A percentile compares a stretch with the other conserved stretches of the same genome.
These are phyloP conservation scores for Psittacula echo DNA, from an alignment of 2,797 vertebrate genomes.

Conservation along the genomic window DNA sequence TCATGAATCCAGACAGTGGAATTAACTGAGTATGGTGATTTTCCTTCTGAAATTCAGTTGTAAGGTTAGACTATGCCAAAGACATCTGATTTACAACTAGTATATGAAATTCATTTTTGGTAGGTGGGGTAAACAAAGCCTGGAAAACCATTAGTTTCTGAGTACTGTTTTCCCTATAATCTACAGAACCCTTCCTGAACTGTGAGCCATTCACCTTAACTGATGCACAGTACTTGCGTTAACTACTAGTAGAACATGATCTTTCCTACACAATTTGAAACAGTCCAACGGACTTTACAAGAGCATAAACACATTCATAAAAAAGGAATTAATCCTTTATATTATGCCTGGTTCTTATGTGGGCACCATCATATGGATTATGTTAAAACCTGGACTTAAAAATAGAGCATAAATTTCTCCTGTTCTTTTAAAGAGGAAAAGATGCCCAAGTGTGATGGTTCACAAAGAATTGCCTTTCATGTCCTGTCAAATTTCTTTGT, in stretches of 20 bases:
- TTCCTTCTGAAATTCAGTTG: neutral
- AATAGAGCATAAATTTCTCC: neutral
- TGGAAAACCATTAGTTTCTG: neutral
- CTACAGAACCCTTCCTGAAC: neutral
- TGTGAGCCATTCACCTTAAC: neutral
- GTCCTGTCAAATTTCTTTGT: constrained; percentile 10
- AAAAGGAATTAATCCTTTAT: neutral
- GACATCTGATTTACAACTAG: neutral
- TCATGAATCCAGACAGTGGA: neutral
- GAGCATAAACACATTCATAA: neutral
- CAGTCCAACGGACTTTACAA: neutral
- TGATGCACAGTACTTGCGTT: neutral
- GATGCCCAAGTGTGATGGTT: neutral
- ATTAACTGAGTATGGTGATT: neutral
- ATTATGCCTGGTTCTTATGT: neutral
- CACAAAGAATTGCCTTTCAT: neutral
- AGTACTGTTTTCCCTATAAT: neutral
- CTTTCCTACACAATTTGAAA: neutral
- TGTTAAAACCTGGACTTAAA: neutral
- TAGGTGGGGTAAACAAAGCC: neutral
- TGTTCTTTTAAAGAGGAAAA: constrained; percentile 9
- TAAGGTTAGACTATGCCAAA: neutral
- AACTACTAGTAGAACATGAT: neutral
- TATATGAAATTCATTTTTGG: neutral
- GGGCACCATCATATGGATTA: neutral